Evolutionary conservation across 1,140 invertebrate species (phyloP), one percentile per base, ranked within the genome.

Genomic region (Philaenus spumarius): DNA sequence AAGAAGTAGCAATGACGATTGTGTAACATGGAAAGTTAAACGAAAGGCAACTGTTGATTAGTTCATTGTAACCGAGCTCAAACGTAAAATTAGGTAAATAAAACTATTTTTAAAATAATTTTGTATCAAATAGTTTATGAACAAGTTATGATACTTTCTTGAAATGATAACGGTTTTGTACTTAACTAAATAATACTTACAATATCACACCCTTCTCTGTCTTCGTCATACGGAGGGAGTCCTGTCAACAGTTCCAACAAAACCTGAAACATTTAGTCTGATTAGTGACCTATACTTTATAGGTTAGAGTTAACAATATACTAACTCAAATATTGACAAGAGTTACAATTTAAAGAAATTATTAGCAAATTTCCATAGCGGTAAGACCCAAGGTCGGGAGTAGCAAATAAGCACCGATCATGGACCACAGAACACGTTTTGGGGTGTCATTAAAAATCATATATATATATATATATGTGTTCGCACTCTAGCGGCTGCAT

Each of bases 201-300:
- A 64, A 82, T 72, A 68, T 81, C 78, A 53, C 62, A 64, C 30
- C 73, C 77, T 39, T 78, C 71, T 63, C 80, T 65, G 14, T 71
- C 62, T 60, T 77, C 73, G 62, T 86, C 78, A 55, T 80, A 78
- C 14, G 82, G 78, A 40, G 78, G 75, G 23, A 86, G 72, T 24
- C 83, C 82, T 24, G 85, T 87, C 15, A 88, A 64, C 30, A 88
- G 59, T 72, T 88, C 85, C 30, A 87, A 69, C 11, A 87, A 62
- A n/a, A 79, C 70, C 74, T 76, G 59, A n/a, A n/a, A n/a, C n/a
- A n/a, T n/a, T n/a, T n/a, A n/a, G n/a, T n/a, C n/a, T n/a, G n/a
- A n/a, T n/a, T n/a, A n/a, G n/a, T n/a, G n/a, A n/a, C n/a, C n/a
- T n/a, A n/a, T n/a, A n/a, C n/a, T n/a, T n/a, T n/a, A n/a, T n/a